Conservation (phyloP, 2,113 vertebrate species). For the Erythrolamprus reginae region DNA sequence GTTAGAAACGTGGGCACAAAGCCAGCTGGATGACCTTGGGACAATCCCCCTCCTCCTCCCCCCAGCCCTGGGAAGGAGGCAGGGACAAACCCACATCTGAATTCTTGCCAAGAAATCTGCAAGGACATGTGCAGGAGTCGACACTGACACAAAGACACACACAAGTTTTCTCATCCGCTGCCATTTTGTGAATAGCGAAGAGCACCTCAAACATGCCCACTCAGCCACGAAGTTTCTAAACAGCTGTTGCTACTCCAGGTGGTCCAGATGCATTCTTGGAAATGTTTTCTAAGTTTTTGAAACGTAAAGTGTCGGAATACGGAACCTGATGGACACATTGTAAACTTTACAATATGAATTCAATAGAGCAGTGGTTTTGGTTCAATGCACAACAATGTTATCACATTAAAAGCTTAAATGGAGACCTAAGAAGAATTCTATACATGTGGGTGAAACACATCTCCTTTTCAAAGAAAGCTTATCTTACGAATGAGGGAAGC, state of each 20-base stretch:
- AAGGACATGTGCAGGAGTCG: background rate
- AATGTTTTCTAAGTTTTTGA: background rate
- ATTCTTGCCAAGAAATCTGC: background rate
- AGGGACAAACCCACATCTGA: background rate
- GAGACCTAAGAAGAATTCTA: background rate
- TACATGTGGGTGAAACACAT: background rate
- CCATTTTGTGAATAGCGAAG: background rate
- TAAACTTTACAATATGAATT: background rate
- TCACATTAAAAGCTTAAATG: background rate
- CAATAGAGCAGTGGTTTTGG: background rate
- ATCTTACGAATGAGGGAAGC: background rate
- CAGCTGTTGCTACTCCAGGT: background rate
- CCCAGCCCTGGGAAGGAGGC: background rate
- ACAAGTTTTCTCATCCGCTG: background rate
- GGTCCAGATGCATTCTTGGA: background rate
- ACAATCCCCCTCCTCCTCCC: background rate
- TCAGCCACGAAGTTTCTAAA: background rate
- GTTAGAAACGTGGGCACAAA: background rate
- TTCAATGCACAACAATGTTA: background rate
- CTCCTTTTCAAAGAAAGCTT: background rate
- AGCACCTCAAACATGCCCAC: background rate
- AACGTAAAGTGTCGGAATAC: background rate
- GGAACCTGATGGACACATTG: background rate
- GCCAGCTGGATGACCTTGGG: background rate
- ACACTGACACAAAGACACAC: background rate